phyloP scores from a whole-genome alignment of 2,797 vertebrate genomes.

The Rhadinocentrus ornatus region DNA sequence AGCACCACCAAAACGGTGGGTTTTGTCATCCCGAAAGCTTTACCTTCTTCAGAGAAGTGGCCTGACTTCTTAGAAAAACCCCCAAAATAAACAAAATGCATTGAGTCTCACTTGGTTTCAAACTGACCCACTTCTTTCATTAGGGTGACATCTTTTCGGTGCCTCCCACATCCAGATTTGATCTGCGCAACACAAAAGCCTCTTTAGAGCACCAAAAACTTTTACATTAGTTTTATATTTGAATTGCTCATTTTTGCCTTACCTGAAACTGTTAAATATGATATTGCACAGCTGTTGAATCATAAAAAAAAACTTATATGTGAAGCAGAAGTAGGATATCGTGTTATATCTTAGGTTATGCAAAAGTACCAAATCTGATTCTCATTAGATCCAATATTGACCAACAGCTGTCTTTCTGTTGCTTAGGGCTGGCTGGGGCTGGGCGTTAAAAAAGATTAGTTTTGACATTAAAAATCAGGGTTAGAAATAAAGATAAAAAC shows the following conservation, averaged over 20 bases:
- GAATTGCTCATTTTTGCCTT: too few species aligned
- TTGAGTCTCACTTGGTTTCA: neutral
- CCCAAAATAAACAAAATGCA: neutral
- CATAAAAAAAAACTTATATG: too few species aligned
- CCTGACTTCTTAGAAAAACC: conserved; percentile 4
- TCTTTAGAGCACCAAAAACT: neutral
- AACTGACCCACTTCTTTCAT: conserved; percentile 5
- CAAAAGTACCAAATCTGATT: neutral
- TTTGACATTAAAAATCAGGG: too few species aligned
- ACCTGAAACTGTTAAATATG: too few species aligned
- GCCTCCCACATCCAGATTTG: neutral
- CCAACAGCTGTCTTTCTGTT: neutral
- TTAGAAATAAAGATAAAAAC: too few species aligned
- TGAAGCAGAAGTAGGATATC: too few species aligned
- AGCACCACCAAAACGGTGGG: conserved; percentile 11
- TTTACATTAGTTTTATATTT: too few species aligned
- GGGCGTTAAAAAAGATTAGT: too few species aligned
- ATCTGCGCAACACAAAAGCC: neutral
- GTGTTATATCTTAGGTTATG: too few species aligned
- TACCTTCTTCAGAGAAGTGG: conserved; percentile 2
- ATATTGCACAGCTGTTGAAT: too few species aligned
- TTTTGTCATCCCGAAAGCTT: conserved; percentile 21
- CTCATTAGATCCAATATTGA: neutral
- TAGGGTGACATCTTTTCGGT: neutral
- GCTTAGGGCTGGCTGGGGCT: too few species aligned